Conservation (phyloP, 2,797 vertebrate genomes). For the Xiphorhynchus erythropygius region DNA sequence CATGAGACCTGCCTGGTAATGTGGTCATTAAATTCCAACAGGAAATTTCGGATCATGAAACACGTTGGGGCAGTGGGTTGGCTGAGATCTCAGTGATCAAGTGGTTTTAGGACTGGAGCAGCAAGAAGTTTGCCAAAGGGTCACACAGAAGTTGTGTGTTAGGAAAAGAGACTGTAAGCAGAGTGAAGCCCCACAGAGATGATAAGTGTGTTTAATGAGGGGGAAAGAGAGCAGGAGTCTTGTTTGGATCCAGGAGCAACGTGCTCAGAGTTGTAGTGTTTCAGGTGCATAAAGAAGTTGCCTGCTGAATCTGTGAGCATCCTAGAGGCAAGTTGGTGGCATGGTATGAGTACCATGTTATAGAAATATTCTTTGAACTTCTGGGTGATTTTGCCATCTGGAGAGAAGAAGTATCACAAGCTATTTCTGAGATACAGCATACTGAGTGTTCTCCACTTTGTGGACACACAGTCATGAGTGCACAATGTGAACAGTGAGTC, state of each 20-base stretch:
- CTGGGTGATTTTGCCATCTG: background rate
- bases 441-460: accelerated
- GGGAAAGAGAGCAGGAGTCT: accelerated
- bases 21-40: background rate
- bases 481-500: background rate
- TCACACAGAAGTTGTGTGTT: background rate
- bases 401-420: background rate
- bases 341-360: background rate
- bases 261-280: accelerated
- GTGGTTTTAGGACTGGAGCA: background rate
- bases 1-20: background rate
- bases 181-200: background rate
- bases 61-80: background rate
- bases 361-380: background rate
- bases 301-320: background rate
- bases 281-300: background rate
- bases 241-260: background rate
- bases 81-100: accelerated
- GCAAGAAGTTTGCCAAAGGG: background rate
- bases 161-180: background rate
- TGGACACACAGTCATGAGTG: accelerated
- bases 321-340: background rate
- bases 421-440: background rate
- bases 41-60: background rate
- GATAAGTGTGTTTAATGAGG: background rate